These are phyloP conservation scores for Chauna torquata DNA, from an alignment of 2,113 vertebrate species.

Conservation along the genomic window DNA sequence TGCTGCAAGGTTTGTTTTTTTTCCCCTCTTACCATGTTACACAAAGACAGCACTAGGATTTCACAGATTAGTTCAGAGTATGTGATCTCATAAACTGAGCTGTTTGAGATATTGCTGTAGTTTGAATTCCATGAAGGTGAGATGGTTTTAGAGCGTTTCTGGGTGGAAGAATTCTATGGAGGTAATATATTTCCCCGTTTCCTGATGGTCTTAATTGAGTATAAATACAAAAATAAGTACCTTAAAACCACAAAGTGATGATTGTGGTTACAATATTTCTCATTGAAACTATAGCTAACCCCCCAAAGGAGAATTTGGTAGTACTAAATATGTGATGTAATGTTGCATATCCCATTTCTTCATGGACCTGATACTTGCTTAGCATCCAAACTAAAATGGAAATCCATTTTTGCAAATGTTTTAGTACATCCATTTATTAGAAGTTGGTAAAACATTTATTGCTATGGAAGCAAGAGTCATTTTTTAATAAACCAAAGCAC, in stretches of 20 bases:
- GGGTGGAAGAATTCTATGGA: neutral
- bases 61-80: neutral
- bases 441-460: neutral
- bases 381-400: neutral
- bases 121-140: neutral
- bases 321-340: neutral
- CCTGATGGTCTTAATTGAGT: neutral
- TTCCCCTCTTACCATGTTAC: neutral
- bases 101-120: neutral
- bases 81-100: neutral
- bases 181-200: neutral
- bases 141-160: neutral
- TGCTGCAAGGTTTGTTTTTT: fast-evolving
- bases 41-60: neutral
- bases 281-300: neutral
- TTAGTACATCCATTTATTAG: neutral
- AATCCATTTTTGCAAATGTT: neutral
- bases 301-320: neutral
- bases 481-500: neutral
- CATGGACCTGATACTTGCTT: neutral
- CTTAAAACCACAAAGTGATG: neutral
- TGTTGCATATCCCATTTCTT: neutral
- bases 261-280: neutral
- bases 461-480: neutral
- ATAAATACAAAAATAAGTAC: neutral